Conservation (phyloP, 2,113 vertebrate species). For the Hiodon alosoides region DNA sequence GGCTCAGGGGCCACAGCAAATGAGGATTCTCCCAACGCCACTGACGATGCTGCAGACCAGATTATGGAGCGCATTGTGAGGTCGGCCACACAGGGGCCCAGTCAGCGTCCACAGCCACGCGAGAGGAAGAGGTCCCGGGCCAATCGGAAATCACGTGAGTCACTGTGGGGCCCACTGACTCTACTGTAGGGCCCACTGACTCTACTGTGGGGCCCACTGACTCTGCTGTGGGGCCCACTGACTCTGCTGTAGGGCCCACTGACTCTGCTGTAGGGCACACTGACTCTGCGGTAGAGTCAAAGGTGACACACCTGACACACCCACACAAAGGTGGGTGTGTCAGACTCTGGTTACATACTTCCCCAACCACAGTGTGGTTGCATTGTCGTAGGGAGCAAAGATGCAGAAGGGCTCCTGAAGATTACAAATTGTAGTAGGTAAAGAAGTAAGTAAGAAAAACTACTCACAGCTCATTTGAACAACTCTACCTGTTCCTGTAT, state of each 20-base stretch:
- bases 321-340: too few relatives aligned
- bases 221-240: not conserved
- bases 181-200: not conserved
- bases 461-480: too few relatives aligned
- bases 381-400: too few relatives aligned
- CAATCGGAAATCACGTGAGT: conserved; percentile 93
- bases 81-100: conserved; percentile 91
- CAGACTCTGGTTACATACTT: too few relatives aligned
- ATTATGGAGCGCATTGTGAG: conserved; percentile 98
- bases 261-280: not conserved
- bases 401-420: too few relatives aligned
- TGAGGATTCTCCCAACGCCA: conserved; percentile 74
- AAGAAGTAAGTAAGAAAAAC: too few relatives aligned
- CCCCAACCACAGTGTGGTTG: too few relatives aligned
- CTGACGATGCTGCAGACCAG: conserved; percentile 87
- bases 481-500: too few relatives aligned
- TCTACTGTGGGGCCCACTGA: not conserved
- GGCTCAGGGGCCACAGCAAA: conserved; percentile 71
- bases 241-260: not conserved
- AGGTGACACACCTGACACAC: too few relatives aligned
- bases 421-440: too few relatives aligned
- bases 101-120: conserved; percentile 77
- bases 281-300: too few relatives aligned
- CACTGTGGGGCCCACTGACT: not conserved
- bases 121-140: conserved; percentile 87